Evolutionary conservation across 2,113 vertebrate genomes (phyloP).

Genomic region (Hydropotes inermis): DNA sequence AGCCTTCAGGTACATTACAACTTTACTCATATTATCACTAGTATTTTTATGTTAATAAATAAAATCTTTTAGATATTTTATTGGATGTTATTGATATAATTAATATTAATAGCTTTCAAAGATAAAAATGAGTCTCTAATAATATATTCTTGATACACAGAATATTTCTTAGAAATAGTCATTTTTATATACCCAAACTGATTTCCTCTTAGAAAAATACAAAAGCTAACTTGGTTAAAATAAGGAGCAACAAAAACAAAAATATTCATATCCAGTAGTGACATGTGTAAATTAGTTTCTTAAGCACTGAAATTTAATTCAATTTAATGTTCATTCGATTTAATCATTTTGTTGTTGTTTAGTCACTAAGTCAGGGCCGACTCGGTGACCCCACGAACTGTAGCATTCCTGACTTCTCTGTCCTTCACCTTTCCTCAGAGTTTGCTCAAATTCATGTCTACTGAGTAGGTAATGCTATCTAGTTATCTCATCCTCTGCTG

Average conservation of each 20-base stretch:
- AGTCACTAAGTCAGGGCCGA: not conserved
- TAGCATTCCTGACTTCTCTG: not conserved
- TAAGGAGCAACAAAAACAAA: not conserved
- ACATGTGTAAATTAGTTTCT: not conserved
- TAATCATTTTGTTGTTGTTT: not conserved
- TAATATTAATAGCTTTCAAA: not conserved
- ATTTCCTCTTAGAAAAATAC: not conserved
- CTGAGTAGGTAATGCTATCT: not conserved
- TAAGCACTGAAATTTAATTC: not conserved
- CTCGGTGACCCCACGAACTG: not conserved
- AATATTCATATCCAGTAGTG: not conserved
- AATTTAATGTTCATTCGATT: not conserved
- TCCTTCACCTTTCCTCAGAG: not conserved
- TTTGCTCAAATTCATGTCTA: not conserved
- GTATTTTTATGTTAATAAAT: not conserved
- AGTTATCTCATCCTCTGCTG: not conserved
- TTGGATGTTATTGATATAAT: not conserved
- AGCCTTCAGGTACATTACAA: not conserved
- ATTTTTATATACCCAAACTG: not conserved
- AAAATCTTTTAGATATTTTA: not conserved
- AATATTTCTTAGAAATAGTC: not conserved
- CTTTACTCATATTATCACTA: not conserved
- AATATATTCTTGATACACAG: not conserved
- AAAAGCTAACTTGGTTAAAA: not conserved
- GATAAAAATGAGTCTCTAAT: not conserved